A percentile compares a stretch with the other conserved stretches of the same genome.
These are phyloP conservation scores for Pogonocichla stellata DNA, from an alignment of 2,113 vertebrate species.

Conservation along the genomic window DNA sequence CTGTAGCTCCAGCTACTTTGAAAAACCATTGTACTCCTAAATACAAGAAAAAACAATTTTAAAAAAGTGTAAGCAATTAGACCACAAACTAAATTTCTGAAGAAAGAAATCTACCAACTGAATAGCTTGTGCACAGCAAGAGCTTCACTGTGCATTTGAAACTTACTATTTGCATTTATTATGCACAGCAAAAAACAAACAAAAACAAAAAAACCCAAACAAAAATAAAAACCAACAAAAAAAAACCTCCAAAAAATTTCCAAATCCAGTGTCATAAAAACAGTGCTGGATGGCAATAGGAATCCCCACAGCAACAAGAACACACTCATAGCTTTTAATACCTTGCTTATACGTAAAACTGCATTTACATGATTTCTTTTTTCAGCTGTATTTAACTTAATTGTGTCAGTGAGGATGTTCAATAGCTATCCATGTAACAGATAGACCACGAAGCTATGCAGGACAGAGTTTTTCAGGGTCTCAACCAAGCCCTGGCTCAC, in stretches of 20 bases:
- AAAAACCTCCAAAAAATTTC: neutral
- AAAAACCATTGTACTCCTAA: neutral
- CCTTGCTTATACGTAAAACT: neutral
- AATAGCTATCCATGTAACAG: neutral
- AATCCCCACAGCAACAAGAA: neutral
- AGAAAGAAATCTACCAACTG: neutral
- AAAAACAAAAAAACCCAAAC: too few relatives aligned
- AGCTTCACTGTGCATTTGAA: neutral
- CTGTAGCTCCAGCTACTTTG: neutral
- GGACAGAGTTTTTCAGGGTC: neutral
- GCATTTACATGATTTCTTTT: neutral
- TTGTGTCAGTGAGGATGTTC: neutral
- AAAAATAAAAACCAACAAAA: too few relatives aligned
- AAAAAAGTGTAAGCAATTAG: neutral
- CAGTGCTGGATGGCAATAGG: neutral
- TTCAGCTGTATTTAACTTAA: neutral
- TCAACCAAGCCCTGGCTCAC: neutral
- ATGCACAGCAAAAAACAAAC: neutral
- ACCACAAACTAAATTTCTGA: neutral
- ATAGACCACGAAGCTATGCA: neutral
- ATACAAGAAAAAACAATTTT: neutral
- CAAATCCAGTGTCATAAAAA: neutral
- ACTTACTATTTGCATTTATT: neutral
- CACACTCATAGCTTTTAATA: neutral
- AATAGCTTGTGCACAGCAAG: conserved; percentile 1